These are phyloP conservation scores for Andricus quercusramuli DNA, from an alignment of 2,888 invertebrate genomes.

Conservation along the genomic window DNA sequence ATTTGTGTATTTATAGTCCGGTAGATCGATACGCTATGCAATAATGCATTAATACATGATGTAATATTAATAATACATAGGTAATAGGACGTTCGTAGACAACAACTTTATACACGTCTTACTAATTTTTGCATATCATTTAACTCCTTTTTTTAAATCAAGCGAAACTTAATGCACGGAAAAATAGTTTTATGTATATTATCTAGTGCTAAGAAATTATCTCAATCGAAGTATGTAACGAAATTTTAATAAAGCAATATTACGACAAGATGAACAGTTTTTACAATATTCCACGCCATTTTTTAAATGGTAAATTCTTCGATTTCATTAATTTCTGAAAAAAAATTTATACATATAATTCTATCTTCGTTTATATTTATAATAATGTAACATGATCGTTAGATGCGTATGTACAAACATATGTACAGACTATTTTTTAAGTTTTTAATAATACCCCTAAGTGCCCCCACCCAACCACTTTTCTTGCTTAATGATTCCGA, in stretches of 20 bases:
- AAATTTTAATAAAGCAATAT: background rate
- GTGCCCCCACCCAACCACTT: slow-evolving; percentile 17
- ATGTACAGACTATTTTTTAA: slow-evolving; percentile 68
- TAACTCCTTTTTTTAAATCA: background rate
- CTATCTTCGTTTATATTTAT: slow-evolving; percentile 54
- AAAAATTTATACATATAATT: slow-evolving; percentile 54
- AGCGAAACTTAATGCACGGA: background rate
- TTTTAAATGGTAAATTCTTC: background rate
- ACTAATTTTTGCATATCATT: background rate
- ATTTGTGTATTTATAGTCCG: slow-evolving; percentile 46
- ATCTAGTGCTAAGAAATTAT: background rate
- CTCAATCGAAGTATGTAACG: background rate
- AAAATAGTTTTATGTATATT: background rate
- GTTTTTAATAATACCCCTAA: slow-evolving; percentile 39
- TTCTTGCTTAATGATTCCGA: slow-evolving; percentile 43
- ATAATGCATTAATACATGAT: slow-evolving; percentile 72
- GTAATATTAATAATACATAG: slow-evolving; percentile 77
- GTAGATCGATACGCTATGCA: slow-evolving; percentile 64
- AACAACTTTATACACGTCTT: slow-evolving; percentile 1
- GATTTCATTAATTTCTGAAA: slow-evolving; percentile 3
- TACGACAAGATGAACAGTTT: background rate
- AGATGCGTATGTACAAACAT: slow-evolving; percentile 74
- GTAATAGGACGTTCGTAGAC: slow-evolving; percentile 61
- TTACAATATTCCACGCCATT: background rate
- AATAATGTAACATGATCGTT: slow-evolving; percentile 66